These are phyloP conservation scores for Mastigias papua DNA, from an alignment of 30 jellyfish, hydroid and myxozoan genomes.

Conservation along the genomic window DNA sequence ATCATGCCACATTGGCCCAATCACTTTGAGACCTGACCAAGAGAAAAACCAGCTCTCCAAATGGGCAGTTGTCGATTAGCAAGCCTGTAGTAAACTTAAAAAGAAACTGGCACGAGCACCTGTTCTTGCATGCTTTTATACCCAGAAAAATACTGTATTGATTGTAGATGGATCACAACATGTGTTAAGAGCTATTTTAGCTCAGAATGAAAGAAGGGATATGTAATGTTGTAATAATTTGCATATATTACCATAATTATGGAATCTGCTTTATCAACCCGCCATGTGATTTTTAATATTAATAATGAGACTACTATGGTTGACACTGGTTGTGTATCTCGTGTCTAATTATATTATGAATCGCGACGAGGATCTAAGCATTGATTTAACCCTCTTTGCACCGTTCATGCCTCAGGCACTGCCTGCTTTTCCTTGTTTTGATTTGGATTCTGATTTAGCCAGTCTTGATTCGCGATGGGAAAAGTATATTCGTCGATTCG, in stretches of 20 bases:
- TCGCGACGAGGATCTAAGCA: not conserved
- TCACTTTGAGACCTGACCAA: slow-evolving; percentile 55
- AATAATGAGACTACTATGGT: not conserved
- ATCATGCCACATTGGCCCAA: slow-evolving; percentile 29
- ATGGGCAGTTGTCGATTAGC: slow-evolving; percentile 29
- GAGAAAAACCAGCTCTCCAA: slow-evolving; percentile 23
- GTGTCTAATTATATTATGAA: not conserved
- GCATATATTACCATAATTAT: not conserved
- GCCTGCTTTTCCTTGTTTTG: not conserved
- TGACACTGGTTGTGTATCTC: not conserved
- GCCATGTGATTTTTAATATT: not conserved
- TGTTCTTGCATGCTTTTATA: slow-evolving; percentile 46
- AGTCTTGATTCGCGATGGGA: not conserved
- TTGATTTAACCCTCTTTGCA: not conserved
- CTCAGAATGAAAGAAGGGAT: slow-evolving; percentile 22
- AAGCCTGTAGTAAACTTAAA: slow-evolving; percentile 39
- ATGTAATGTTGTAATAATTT: not conserved
- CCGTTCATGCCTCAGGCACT: not conserved
- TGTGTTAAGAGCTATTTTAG: slow-evolving; percentile 26
- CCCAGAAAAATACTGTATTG: slow-evolving; percentile 33
- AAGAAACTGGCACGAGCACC: slow-evolving; percentile 51
- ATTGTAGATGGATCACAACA: slow-evolving; percentile 48
- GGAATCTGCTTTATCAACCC: not conserved
- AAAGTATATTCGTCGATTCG: not conserved
- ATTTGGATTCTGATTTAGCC: not conserved